These are phyloP conservation scores for Cynocephalus volans DNA, from an alignment of 2,113 vertebrate genomes.

Conservation along the genomic window DNA sequence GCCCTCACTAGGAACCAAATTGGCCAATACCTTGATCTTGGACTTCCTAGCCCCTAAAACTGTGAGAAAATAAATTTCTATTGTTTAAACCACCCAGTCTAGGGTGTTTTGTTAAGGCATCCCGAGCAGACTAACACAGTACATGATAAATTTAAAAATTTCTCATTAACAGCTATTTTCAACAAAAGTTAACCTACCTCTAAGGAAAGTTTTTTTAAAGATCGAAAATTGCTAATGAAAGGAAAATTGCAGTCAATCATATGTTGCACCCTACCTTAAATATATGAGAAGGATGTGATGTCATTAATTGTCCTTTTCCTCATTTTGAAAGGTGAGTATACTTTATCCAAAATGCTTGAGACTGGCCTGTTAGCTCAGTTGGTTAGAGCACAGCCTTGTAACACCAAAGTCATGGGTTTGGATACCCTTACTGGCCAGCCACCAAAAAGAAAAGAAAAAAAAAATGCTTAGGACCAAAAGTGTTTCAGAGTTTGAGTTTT, in stretches of 20 bases:
- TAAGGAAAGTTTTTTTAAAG: background rate
- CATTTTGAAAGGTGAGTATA: background rate
- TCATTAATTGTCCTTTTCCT: background rate
- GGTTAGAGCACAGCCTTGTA: too few relatives aligned
- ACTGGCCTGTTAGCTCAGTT: too few relatives aligned
- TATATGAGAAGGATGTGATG: background rate
- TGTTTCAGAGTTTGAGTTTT: too few relatives aligned
- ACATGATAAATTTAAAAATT: background rate
- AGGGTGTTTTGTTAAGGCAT: background rate
- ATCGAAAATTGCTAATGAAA: background rate
- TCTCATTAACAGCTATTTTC: background rate
- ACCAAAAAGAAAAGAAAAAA: too few relatives aligned
- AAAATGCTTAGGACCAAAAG: too few relatives aligned
- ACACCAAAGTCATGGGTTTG: too few relatives aligned
- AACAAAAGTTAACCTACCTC: background rate
- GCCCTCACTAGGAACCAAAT: background rate
- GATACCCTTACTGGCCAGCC: too few relatives aligned
- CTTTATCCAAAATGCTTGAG: too few relatives aligned
- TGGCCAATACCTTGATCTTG: too few relatives aligned
- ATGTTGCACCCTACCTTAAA: background rate
- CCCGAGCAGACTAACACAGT: background rate
- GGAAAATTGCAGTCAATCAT: background rate
- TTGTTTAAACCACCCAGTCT: too few relatives aligned
- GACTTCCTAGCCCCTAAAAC: too few relatives aligned
- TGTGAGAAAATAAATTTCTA: too few relatives aligned